These are phyloP conservation scores for Plodia interpunctella DNA, from an alignment of 1,140 invertebrate species.

Conservation along the genomic window DNA sequence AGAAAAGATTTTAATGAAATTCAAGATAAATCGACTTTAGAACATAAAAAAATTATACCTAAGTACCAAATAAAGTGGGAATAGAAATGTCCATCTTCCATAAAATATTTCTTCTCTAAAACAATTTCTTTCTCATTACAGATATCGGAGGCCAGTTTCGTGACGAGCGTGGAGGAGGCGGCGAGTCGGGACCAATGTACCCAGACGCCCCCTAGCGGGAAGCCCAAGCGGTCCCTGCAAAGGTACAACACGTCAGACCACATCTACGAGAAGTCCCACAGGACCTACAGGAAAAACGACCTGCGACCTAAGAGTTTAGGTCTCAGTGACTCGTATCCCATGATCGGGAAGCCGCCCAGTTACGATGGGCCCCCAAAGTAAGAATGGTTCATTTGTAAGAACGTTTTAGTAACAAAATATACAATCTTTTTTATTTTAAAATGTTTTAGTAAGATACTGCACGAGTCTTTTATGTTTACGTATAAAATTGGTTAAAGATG, in stretches of 20 bases:
- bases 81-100: background rate
- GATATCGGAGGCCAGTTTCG: slow-evolving; percentile 68
- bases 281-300: slow-evolving; percentile 42
- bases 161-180: slow-evolving; percentile 61
- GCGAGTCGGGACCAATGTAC: slow-evolving; percentile 58
- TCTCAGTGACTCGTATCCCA: slow-evolving; percentile 52
- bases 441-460: no score
- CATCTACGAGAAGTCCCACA: slow-evolving; percentile 51
- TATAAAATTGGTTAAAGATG: no score
- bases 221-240: slow-evolving; percentile 53
- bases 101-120: background rate
- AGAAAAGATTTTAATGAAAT: no score
- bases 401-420: no score
- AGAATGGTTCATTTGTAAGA: slow-evolving; percentile 20
- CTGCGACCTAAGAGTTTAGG: slow-evolving; percentile 52
- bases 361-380: slow-evolving; percentile 64
- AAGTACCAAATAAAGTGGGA: no score
- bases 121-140: no score
- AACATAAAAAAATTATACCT: no score
- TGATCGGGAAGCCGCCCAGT: slow-evolving; percentile 54
- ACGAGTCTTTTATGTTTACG: no score
- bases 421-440: no score
- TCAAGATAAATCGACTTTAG: no score
- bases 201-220: slow-evolving; percentile 62
- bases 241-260: slow-evolving; percentile 68